Evolutionary conservation across 2,888 invertebrate species (phyloP).

Genomic region (Caenorhabditis zanzibari): DNA sequence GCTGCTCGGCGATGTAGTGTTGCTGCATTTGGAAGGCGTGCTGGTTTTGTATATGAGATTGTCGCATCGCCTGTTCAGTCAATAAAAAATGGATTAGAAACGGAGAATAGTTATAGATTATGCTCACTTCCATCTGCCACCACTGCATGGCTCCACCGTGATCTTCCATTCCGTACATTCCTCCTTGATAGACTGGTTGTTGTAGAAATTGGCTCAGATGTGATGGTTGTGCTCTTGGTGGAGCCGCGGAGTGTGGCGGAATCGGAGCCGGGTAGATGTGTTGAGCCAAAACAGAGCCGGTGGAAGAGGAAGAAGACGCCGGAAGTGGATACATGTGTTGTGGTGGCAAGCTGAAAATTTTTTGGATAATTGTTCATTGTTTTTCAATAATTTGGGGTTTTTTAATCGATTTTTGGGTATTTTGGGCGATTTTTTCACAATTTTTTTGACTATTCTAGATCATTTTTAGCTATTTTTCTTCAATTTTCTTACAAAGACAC

Average conservation of each 20-base stretch:
- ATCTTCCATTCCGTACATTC: background rate
- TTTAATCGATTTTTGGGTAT: background rate
- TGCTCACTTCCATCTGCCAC: too few species aligned
- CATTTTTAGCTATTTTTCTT: background rate
- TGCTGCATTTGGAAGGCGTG: constrained; percentile 16
- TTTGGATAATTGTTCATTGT: too few species aligned
- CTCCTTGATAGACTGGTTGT: constrained; percentile 21
- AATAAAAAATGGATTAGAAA: too few species aligned
- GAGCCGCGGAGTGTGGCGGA: constrained; percentile 1
- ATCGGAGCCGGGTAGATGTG: constrained; percentile 28
- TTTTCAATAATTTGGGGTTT: too few species aligned
- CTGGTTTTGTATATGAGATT: background rate
- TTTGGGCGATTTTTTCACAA: background rate
- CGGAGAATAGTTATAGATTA: too few species aligned
- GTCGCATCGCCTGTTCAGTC: constrained; percentile 8
- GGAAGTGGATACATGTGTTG: background rate
- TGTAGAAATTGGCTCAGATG: constrained; percentile 43
- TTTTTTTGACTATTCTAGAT: too few species aligned
- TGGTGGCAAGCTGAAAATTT: too few species aligned
- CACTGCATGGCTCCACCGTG: background rate
- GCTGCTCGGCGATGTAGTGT: constrained; percentile 17
- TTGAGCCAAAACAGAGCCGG: constrained; percentile 35
- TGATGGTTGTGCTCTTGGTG: background rate
- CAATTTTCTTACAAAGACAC: too few species aligned
- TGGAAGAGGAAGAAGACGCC: background rate